These are phyloP conservation scores for Philonicus albiceps DNA, from an alignment of 2,888 invertebrate genomes.

Conservation along the genomic window DNA sequence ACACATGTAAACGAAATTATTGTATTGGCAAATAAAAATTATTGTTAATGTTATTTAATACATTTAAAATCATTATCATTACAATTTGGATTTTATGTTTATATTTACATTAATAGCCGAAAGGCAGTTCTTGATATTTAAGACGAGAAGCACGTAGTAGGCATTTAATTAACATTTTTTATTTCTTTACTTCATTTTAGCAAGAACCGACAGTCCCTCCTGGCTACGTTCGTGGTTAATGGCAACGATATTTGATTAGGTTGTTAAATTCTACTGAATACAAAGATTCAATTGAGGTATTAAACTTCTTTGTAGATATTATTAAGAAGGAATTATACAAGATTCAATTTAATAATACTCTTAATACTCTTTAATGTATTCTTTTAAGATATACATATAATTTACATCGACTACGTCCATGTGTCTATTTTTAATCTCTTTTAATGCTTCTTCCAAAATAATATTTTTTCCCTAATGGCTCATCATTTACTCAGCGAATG, in stretches of 20 bases:
- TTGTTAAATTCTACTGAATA: not conserved
- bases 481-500: not conserved
- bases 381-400: not conserved
- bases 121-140: not conserved
- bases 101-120: not conserved
- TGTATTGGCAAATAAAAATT: too few species aligned
- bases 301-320: too few species aligned
- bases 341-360: too few species aligned
- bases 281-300: too few species aligned
- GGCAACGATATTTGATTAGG: not conserved
- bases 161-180: not conserved
- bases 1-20: too few species aligned
- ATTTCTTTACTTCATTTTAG: not conserved
- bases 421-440: not conserved
- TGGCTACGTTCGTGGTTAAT: not conserved
- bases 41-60: too few species aligned
- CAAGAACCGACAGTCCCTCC: not conserved
- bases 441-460: not conserved
- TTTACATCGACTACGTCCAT: not conserved
- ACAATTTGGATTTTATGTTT: too few species aligned
- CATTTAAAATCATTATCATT: too few species aligned
- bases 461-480: not conserved
- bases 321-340: too few species aligned
- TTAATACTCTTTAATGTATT: not conserved
- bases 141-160: not conserved